Evolutionary conservation across 1,140 invertebrate species (phyloP), one percentile per base, ranked within the genome.

Genomic region (Hesperophylax magnus): DNA sequence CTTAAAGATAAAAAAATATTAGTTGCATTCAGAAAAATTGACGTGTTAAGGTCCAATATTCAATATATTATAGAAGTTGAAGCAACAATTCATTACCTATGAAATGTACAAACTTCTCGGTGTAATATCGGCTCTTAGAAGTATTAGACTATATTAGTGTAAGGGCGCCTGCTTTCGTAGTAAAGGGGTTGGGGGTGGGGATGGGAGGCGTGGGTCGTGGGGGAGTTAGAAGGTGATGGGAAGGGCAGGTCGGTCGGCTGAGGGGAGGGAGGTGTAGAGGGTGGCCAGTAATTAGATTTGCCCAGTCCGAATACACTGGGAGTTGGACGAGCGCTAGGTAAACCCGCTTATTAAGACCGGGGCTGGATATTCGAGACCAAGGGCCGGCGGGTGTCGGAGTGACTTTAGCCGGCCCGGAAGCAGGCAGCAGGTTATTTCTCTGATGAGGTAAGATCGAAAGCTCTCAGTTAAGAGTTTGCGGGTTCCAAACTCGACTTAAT

Each of bases 221-320:
- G 34, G 72, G 80, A 81, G 77, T 80, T 83, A 47, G 9, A 47
- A 47, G 67, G 84, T 81, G 83, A 79, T 85, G 79, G 81, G 54
- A 69, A 69, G 82, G 78, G 80, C 61, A 77, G 80, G 81, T 82
- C 69, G 84, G 82, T n/a, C 80, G 80, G 84, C 67, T 78, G 82
- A 81, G 81, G 84, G 85, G 86, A 60, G 80, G 86, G 85, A 11
- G 86, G 87, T 88, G 87, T 87, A 87, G 87, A 86, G 87, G 86
- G 86, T 88, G 39, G 88, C 89, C 89, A 88, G 88, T 90, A 90
- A 90, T 90, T 90, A 90, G 89, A 90, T 90, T 90, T 90, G 87
- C 88, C 89, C 89, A 90, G 89, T 90, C 89, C 89, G 89, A 90
- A 90, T 90, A 90, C 89, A 90, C 88, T 88, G 88, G 87, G 77